Base-by-base conservation (phyloP, 2,113 vertebrate genomes). In the Neofelis nebulosa region DNA sequence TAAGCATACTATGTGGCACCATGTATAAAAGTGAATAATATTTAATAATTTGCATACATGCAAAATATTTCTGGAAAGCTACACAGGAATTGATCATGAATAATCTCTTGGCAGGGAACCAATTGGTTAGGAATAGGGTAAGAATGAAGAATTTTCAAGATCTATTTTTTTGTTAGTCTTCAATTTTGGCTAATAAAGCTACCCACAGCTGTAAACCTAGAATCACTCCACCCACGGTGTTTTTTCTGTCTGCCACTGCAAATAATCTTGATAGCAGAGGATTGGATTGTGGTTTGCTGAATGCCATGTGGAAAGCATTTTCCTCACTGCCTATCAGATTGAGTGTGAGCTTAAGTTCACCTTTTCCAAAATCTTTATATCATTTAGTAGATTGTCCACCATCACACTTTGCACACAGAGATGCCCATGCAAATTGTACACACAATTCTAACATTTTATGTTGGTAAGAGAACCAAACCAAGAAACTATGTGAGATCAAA, bases 281-380 rank as follows among this genome's bases (percentile, higher is more conserved):
- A 41, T 1, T 38, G 4, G 1, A 13, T 4, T 11, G 16, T 48
- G 79, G 36, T 48, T 55, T 69, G 23, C 13, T 41, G 55, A 57
- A 23, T 94, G 52, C 82, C 94, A 97, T 80, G 68, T 97, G 97
- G 97, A 92, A 98, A 95, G 29, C 86, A 88, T 97, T 98, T 86
- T 87, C 80, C 31, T 88, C 57, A 57, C 55, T 69, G 38, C 91
- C 41, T 90, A 7, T 63, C 50, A 84, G 83, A 68, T 0, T 50
- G 73, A 89, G 87, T 52, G 57, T 94, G 88, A 87, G 89, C 50
- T 84, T 52, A 80, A 81, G 31, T 90, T 97, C n/a, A 90, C n/a
- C 74, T 81, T 96, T 83, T 66, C 83, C 84, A 83, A 86, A 97
- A 84, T 65, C 36, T 55, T 94, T 94, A 9, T 94, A 78, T 45